Conservation (phyloP, 2,113 vertebrate species). For the Dinomys branickii region DNA sequence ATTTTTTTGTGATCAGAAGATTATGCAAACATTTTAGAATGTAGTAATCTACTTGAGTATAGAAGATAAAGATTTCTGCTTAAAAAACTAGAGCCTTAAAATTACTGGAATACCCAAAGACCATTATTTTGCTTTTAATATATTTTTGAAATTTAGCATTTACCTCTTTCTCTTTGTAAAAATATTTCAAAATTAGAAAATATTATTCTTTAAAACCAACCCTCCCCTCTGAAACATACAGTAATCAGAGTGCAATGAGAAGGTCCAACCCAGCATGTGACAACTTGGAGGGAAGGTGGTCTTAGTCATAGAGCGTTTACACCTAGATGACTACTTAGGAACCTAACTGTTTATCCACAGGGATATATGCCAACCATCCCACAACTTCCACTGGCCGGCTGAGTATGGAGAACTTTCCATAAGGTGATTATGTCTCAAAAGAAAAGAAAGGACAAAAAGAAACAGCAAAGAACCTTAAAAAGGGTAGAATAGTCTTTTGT, state of each 20-base stretch:
- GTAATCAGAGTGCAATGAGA: background rate
- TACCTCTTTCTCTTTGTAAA: conserved; percentile 20
- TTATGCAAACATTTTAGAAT: conserved; percentile 31
- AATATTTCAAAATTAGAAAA: conserved; percentile 36
- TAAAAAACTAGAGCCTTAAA: background rate
- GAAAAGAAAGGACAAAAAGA: background rate
- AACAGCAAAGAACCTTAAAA: background rate
- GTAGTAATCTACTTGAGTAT: background rate
- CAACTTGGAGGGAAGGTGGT: background rate
- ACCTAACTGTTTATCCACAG: too few relatives aligned
- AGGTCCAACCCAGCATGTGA: background rate
- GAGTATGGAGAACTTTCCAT: background rate
- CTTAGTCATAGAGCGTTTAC: background rate
- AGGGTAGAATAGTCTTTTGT: background rate
- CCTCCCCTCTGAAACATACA: background rate
- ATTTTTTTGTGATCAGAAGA: conserved; percentile 43
- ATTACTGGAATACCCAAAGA: background rate
- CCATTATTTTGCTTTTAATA: background rate
- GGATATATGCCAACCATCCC: too few relatives aligned
- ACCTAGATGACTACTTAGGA: background rate
- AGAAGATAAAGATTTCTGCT: conserved; percentile 16
- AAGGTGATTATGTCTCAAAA: conserved; percentile 20
- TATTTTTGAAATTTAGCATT: conserved; percentile 8
- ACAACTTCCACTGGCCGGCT: too few relatives aligned
- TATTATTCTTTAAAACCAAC: background rate